These are phyloP conservation scores for Oenanthe oenanthe DNA, from an alignment of 2,113 vertebrate genomes.

Conservation along the genomic window DNA sequence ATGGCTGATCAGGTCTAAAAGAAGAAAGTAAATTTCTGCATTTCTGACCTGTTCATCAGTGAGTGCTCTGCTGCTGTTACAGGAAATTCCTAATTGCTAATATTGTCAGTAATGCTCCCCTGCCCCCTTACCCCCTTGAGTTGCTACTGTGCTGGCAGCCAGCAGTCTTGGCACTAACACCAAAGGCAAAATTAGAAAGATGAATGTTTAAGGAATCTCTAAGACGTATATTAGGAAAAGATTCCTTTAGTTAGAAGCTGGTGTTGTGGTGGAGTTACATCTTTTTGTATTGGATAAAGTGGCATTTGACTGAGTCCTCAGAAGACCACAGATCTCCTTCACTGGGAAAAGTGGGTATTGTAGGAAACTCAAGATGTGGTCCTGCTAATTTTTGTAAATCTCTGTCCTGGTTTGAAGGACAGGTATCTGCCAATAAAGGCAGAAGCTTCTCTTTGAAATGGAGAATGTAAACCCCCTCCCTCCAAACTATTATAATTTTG, in stretches of 20 bases:
- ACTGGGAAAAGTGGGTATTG: not conserved
- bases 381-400: not conserved
- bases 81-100: slow-evolving; percentile 2
- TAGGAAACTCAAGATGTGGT: not conserved
- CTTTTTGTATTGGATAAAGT: not conserved
- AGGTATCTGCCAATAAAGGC: no score
- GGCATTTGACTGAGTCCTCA: not conserved
- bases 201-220: not conserved
- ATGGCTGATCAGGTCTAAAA: not conserved
- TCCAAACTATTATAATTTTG: no score
- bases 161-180: not conserved
- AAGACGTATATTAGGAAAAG: not conserved
- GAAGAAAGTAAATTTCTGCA: not conserved
- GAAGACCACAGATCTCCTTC: not conserved
- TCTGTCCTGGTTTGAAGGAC: no score
- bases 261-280: not conserved
- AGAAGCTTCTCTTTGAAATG: no score
- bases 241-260: not conserved
- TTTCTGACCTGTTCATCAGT: not conserved
- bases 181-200: not conserved
- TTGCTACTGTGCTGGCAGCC: slow-evolving; percentile 17
- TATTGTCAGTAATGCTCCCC: not conserved
- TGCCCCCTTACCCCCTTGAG: not conserved
- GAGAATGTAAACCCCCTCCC: no score
- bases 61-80: not conserved